Evolutionary conservation across 2,113 vertebrate genomes (phyloP).

Genomic region (Rostratula benghalensis): DNA sequence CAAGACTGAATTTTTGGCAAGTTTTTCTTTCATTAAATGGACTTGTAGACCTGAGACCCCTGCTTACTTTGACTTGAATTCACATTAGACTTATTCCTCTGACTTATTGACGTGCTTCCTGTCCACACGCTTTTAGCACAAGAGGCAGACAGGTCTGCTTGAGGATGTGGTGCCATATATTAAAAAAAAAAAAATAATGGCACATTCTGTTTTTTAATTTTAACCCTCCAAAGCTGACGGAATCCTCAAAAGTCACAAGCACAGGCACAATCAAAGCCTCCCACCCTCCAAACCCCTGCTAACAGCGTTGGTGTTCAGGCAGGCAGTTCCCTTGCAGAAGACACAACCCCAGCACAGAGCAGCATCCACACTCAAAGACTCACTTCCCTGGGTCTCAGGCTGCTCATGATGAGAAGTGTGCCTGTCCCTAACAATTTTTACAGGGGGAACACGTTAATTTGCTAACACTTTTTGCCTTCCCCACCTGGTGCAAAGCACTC

Average conservation of each 20-base stretch:
- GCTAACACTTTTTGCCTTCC: neutral
- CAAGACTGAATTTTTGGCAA: conserved; percentile 27
- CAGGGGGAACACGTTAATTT: neutral
- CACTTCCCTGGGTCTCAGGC: neutral
- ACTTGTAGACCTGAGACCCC: neutral
- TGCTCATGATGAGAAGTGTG: neutral
- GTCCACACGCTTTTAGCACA: neutral
- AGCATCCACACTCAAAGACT: neutral
- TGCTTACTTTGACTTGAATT: conserved; percentile 7
- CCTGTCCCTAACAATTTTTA: neutral
- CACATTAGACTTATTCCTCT: neutral
- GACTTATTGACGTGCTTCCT: neutral
- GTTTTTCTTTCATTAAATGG: neutral
- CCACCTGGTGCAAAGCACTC: neutral
- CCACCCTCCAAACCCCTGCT: no score
- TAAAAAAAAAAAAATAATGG: neutral
- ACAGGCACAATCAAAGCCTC: neutral
- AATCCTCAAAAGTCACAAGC: neutral
- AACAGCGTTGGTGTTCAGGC: fast-evolving
- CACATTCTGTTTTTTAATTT: neutral
- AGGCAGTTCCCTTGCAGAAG: neutral
- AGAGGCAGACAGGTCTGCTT: neutral
- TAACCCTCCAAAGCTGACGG: neutral
- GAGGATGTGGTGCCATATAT: neutral
- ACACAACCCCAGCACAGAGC: fast-evolving